phyloP scores from a whole-genome alignment of 2,797 vertebrate species.

The Eulemur albifrons region DNA sequence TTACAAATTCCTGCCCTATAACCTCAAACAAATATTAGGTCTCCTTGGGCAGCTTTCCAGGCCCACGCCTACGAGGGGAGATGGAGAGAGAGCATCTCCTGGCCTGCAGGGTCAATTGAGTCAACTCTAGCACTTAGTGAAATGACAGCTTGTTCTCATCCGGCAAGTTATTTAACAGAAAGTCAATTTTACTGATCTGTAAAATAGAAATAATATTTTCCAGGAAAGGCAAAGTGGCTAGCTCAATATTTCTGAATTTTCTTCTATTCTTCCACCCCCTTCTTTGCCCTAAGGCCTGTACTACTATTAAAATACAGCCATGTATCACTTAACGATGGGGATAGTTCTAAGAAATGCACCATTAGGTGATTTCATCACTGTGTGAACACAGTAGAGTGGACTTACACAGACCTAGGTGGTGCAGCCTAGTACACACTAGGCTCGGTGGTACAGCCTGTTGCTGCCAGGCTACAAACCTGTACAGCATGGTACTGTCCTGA shows the following conservation, averaged over 20 bases:
- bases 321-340: not conserved
- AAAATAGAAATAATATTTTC: not conserved
- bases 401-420: not conserved
- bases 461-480: not conserved
- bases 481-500: not conserved
- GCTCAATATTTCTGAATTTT: not conserved
- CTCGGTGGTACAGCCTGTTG: not conserved
- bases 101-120: not conserved
- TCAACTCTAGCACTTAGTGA: not conserved
- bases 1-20: not conserved
- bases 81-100: not conserved
- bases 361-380: not conserved
- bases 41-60: not conserved
- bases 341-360: not conserved
- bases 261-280: not conserved
- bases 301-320: not conserved
- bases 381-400: not conserved
- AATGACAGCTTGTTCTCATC: not conserved
- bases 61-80: fast-evolving
- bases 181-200: not conserved
- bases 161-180: not conserved
- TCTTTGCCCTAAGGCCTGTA: not conserved
- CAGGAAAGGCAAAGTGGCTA: not conserved
- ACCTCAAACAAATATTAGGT: not conserved
- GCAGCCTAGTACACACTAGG: not conserved